Conservation (phyloP, 1,140 invertebrate genomes). For the Parapsyche elsis region DNA sequence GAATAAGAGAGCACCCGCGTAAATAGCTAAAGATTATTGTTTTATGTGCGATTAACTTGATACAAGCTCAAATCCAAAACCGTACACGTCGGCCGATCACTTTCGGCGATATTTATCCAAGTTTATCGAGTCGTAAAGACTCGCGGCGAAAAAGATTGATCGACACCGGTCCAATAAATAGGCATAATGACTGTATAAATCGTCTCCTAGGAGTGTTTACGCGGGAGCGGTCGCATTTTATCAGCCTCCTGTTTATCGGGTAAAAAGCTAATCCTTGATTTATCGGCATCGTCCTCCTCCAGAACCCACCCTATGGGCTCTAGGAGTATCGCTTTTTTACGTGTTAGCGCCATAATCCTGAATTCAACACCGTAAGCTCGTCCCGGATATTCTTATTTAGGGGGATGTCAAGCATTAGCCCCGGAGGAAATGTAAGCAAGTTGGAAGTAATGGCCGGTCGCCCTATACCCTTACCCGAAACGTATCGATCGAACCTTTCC, state of each 20-base stretch:
- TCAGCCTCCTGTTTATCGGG: conserved; percentile 4
- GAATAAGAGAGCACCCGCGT: too few relatives aligned
- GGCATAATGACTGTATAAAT: conserved; percentile 16
- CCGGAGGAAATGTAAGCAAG: neutral
- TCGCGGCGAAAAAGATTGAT: neutral
- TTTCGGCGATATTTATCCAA: too few relatives aligned
- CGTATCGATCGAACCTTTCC: too few relatives aligned
- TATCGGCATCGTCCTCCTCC: conserved; percentile 1
- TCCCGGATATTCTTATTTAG: conserved; percentile 32
- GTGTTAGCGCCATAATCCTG: conserved; percentile 16
- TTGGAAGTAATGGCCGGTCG: conserved; percentile 5
- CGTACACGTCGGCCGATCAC: too few relatives aligned
- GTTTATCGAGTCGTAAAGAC: neutral
- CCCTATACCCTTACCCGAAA: too few relatives aligned
- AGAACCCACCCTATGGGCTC: too few relatives aligned
- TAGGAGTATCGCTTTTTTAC: neutral
- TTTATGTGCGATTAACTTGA: too few relatives aligned
- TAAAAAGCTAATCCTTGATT: conserved; percentile 33
- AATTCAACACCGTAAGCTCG: conserved; percentile 31
- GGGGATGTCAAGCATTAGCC: neutral
- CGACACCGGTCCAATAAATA: conserved; percentile 1
- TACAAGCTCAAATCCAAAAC: too few relatives aligned
- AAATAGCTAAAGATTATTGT: too few relatives aligned
- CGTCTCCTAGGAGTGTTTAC: conserved; percentile 13
- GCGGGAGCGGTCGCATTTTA: conserved; percentile 18